These are phyloP conservation scores for Otus sunia DNA, from an alignment of 2,113 vertebrate genomes.

Conservation along the genomic window DNA sequence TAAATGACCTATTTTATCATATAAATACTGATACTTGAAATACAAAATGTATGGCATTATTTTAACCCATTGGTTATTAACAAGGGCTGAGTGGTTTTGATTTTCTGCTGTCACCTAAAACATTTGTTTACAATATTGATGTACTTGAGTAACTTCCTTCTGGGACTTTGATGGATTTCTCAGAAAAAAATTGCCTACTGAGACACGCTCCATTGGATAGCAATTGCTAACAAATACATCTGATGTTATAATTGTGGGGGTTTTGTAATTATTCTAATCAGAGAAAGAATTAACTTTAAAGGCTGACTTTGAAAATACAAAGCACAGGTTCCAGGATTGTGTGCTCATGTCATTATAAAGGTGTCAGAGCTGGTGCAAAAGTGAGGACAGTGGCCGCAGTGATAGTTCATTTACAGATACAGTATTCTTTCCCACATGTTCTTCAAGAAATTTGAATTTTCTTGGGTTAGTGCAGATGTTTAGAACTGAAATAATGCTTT, in stretches of 20 bases:
- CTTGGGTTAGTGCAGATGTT: neutral
- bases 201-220: neutral
- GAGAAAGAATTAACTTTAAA: neutral
- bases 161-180: neutral
- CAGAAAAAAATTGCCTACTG: neutral
- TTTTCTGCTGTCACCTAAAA: neutral
- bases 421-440: neutral
- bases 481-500: neutral
- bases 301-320: neutral
- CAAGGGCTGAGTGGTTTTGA: neutral
- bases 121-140: neutral
- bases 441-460: neutral
- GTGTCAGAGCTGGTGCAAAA: neutral
- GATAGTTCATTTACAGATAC: neutral
- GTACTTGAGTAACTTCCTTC: neutral
- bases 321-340: neutral
- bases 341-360: neutral
- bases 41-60: neutral
- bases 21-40: neutral
- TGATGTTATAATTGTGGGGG: neutral
- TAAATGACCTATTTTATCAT: neutral
- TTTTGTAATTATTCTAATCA: neutral
- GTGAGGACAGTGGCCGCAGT: neutral
- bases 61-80: conserved; percentile 1
- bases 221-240: neutral